Base-by-base conservation (phyloP, 2,113 vertebrate species). In the Macquaria australasica region DNA sequence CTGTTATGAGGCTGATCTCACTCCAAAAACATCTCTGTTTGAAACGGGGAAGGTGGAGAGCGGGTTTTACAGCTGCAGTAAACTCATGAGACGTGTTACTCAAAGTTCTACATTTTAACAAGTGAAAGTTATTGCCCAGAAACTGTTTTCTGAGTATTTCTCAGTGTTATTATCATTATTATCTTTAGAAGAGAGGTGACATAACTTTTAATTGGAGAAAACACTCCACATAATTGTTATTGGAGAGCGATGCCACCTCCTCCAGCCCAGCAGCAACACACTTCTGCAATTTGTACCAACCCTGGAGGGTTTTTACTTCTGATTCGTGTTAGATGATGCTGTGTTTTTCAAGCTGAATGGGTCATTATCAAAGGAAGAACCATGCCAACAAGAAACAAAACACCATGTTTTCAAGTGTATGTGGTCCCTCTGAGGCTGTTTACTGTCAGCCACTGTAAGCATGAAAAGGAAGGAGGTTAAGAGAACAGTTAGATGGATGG, bases 51-150 rank as follows among this genome's bases (percentile, higher is more conserved):
- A 31, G 39, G 31, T 39, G 48, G 11, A 14, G 23, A 28, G 23
- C 25, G n/a, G 3, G 28, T 28, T 86, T 53, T 73, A 77, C n/a
- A 77, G 67, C 73, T 25, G 60, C 37, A 51, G n/a, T 77, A 77
- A 73, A 75, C 74, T 23, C 18, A 55, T 18, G 12, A 78, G 2
- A n/a, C 3, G 31, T 48, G 45, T 53, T 63, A 25, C 25, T 69
- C 2, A 39, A 31, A 28, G 18, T 18, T 31, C 14, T 10, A 37
- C 11, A 28, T 69, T 53, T 67, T 8, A 28, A 73, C 3, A 25
- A 23, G 62, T 63, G 15, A 55, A 59, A n/a, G 41, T 39, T 31
- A n/a, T 14, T 8, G 50, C 6, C 3, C 5, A 62, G 43, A 16
- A 79, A 69, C 64, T 34, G 53, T 67, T 56, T 43, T 53, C 31